Conservation (phyloP, 2,888 invertebrate species). For the Ichneumoninae sp. region DNA sequence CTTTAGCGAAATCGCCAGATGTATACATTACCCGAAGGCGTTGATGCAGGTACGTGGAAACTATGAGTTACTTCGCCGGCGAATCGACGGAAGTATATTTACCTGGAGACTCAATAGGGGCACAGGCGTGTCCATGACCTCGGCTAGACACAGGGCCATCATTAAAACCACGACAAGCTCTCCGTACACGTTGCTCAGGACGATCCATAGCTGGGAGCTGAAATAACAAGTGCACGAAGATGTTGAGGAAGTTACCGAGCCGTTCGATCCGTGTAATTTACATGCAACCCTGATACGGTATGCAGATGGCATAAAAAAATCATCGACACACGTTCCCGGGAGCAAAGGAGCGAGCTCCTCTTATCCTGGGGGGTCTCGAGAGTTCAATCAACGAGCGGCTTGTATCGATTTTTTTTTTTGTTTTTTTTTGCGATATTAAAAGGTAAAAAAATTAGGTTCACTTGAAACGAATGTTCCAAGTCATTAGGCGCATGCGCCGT, state of each 20-base stretch:
- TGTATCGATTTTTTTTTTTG: not conserved
- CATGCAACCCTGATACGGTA: conserved; percentile 6
- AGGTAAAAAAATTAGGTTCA: not conserved
- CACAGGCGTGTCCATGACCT: conserved; percentile 86
- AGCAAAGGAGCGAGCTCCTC: not conserved
- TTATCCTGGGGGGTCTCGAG: not conserved
- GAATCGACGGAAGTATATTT: conserved; percentile 59
- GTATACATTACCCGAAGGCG: not conserved
- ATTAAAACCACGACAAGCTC: conserved; percentile 85
- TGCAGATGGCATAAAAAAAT: not conserved
- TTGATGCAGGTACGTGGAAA: not conserved
- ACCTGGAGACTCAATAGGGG: conserved; percentile 85
- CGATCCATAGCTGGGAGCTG: conserved; percentile 85
- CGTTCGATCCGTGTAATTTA: conserved; percentile 23
- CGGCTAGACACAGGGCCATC: conserved; percentile 85
- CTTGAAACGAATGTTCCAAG: not conserved
- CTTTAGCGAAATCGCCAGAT: not conserved
- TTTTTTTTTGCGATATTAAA: not conserved
- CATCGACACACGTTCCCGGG: not conserved
- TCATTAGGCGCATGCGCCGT: not conserved
- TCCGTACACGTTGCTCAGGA: conserved; percentile 86
- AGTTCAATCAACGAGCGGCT: not conserved
- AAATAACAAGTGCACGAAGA: conserved; percentile 20
- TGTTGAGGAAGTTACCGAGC: not conserved
- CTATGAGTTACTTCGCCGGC: not conserved